Evolutionary conservation across 2,888 invertebrate genomes (phyloP), one percentile per base, ranked within the genome.

Genomic region (Microctonus brassicae): DNA sequence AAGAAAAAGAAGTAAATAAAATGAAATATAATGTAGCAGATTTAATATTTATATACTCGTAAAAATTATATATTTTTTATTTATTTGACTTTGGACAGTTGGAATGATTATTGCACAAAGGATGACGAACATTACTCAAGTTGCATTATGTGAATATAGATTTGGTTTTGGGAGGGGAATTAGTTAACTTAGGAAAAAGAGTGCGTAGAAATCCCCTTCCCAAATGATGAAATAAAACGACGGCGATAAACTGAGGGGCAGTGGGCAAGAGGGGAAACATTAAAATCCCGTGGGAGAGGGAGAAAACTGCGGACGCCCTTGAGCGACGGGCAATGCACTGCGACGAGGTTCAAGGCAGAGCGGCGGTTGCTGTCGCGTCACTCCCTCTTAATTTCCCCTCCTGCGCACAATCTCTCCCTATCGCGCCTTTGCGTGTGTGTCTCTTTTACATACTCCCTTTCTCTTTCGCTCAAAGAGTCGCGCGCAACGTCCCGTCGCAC

Each of bases 321-420:
- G 87, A 86, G 86, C 87, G 85, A 87, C 87, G 87, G 86, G 84
- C 87, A 87, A 87, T 87, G 87, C 87, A 87, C 87, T 84, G 86
- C 78, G 47, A 83, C 83, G 86, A 87, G 87, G 87, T 87, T 87
- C 86, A 87, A 87, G 87, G 87, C 87, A 86, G 87, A 86, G 83
- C 87, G 83, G 73, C 82, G 84, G 79, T 78, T 78, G 81, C 82
- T 81, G 82, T 79, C 80, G 68, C 73, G 69, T 55, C 74, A 58
- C 70, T 57, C 72, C 72, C 66, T 39, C 60, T 53, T 58, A 47
- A 63, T 69, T 69, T 72, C 76, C 72, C 69, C 75, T 63, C 63
- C 53, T 75, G 55, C 53, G 33, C 58, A 64, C 67, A n/a, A 17
- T 72, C 69, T 66, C 62, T 72, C 66, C 65, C 71, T 52, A 47